Evolutionary conservation across 2,797 vertebrate species (phyloP).

Genomic region (Chromis chromis): DNA sequence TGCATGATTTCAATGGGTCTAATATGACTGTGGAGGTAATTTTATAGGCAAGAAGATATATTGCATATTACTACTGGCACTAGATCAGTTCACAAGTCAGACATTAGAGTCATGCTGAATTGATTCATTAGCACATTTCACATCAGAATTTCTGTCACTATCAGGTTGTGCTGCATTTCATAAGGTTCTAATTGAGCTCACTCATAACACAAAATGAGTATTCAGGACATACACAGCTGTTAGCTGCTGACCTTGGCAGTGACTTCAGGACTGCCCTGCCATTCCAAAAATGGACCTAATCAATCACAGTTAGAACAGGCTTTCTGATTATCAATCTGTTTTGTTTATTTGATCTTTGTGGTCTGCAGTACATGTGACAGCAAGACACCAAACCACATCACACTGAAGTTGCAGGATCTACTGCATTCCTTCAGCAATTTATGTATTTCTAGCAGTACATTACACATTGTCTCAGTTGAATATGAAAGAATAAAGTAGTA

Average conservation of each 20-base stretch:
- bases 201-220: constrained; percentile 14
- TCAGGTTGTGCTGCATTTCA: constrained; percentile 4
- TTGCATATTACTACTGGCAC: constrained; percentile 1
- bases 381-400: neutral
- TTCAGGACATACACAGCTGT: constrained; percentile 16
- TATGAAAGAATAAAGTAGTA: neutral
- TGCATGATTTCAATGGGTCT: constrained; percentile 32
- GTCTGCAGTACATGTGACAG: neutral
- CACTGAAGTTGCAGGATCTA: too few species aligned
- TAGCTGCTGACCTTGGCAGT: constrained; percentile 24
- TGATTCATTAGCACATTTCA: constrained; percentile 27
- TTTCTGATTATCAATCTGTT: too few species aligned
- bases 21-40: constrained; percentile 4
- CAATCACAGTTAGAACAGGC: constrained; percentile 16
- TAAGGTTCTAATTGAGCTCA: constrained; percentile 19
- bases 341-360: neutral
- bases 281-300: constrained; percentile 15
- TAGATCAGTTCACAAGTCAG: constrained; percentile 25
- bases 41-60: constrained; percentile 19
- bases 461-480: too few species aligned
- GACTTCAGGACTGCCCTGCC: constrained; percentile 5
- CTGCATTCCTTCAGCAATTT: neutral
- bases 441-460: neutral
- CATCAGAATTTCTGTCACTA: constrained; percentile 19
- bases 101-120: constrained; percentile 24